Base-by-base conservation (phyloP, 1,140 invertebrate genomes). In the Euura lappo region DNA sequence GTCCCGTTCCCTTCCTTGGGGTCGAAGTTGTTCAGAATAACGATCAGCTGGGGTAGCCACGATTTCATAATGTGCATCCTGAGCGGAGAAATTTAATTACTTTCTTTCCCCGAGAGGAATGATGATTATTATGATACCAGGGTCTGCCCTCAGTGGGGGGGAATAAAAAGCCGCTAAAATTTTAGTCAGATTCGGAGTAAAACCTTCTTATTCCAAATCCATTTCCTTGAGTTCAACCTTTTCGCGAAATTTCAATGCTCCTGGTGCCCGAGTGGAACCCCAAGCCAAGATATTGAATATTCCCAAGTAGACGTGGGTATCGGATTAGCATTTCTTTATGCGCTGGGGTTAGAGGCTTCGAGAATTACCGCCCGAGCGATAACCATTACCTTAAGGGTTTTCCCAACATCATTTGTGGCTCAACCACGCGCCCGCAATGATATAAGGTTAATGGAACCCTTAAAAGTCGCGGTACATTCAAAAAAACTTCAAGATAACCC, bases 21-120 rank as follows among this genome's bases (percentile, higher is more conserved):
- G 75, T 81, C 76, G 76, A 86, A 88, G 65, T 88, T 87, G 65
- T 84, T 87, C 4, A 88, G 70, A 47, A 86, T 83, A 66, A 84
- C 83, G 77, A 85, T 88, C 46, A 88, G 77, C n/a, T 87, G 85
- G 46, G 87, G 87, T 2, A 88, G 81, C 87, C 87, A 88, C 6
- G 88, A 76, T 73, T 87, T 84, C 84, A 88, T 84, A 8, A 82
- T 82, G 68, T 87, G 83, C 71, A 87, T 84, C 71, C 87, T 88
- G 72, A 46, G 69, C 69, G 13, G 72, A 28, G 65, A 47, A 64
- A 71, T 71, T 28, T 51, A 28, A 46, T 44, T 65, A 70, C 69
- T 71, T 71, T 69, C 65, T 28, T 28, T 28, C 28, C 67, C 11
- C 10, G 7, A 43, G 45, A 65, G 45, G 13, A 66, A 42, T 44